Percentiles rank a stretch among this genome's conserved stretches.
Conservation (phyloP, 2,113 vertebrate genomes). For the Pomatorhinus ruficollis region DNA sequence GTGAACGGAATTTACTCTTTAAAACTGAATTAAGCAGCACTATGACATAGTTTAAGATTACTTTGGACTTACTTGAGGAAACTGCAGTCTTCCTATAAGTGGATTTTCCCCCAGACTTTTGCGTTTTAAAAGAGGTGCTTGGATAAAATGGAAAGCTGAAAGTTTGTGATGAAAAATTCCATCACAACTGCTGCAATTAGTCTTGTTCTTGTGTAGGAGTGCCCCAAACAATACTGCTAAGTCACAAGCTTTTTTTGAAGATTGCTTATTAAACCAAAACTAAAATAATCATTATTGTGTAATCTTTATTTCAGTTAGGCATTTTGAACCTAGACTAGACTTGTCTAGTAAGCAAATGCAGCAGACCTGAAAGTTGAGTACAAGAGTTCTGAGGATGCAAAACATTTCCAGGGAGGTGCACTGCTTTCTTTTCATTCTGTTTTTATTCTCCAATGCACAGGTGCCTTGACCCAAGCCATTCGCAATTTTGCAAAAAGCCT, state of each 20-base stretch:
- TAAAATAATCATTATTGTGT: neutral
- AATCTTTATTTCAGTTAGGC: neutral
- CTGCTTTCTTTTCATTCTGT: constrained; percentile 55
- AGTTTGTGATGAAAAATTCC: neutral
- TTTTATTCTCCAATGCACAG: constrained; percentile 76
- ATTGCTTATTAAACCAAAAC: neutral
- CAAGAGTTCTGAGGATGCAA: neutral
- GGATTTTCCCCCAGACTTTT: neutral
- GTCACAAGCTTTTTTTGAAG: neutral
- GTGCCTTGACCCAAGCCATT: constrained; percentile 99
- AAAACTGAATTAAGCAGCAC: neutral
- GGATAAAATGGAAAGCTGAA: neutral
- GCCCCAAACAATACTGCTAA: neutral
- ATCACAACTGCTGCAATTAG: neutral
- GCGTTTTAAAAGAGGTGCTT: neutral
- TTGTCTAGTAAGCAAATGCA: neutral
- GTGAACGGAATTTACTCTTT: neutral
- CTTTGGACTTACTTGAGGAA: neutral
- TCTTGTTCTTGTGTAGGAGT: neutral
- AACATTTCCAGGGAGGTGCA: neutral
- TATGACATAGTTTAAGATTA: neutral
- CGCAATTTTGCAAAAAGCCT: constrained; percentile 99
- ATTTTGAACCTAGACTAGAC: neutral
- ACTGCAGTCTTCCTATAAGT: neutral
- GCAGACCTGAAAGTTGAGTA: neutral